Conservation (phyloP, 1,140 invertebrate genomes). For the Neodiprion fabricii region DNA sequence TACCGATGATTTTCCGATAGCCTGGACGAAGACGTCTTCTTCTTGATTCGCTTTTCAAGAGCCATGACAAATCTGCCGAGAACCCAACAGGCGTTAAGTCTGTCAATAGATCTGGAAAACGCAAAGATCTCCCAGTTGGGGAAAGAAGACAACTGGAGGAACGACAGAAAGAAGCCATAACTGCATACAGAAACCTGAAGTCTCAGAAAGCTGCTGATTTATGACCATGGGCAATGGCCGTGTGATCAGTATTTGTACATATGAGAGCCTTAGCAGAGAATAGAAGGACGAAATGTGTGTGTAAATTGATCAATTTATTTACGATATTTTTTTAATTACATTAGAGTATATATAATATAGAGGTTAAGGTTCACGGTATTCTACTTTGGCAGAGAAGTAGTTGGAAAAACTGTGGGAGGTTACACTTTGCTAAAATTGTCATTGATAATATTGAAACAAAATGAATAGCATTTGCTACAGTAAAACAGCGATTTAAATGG, state of each 20-base stretch:
- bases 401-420: no score
- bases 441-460: no score
- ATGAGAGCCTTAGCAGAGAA: background rate
- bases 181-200: slow-evolving; percentile 67
- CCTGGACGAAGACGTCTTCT: slow-evolving; percentile 65
- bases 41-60: slow-evolving; percentile 60
- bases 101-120: slow-evolving; percentile 62
- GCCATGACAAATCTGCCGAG: slow-evolving; percentile 21
- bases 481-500: no score
- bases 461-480: no score
- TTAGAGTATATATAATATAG: background rate
- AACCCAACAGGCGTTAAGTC: slow-evolving; percentile 28
- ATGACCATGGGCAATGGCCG: background rate
- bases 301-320: background rate
- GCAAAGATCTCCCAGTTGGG: slow-evolving; percentile 64
- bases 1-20: slow-evolving; percentile 45
- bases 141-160: slow-evolving; percentile 66
- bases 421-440: no score
- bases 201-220: slow-evolving; percentile 38
- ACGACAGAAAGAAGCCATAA: slow-evolving; percentile 65
- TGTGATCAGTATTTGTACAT: background rate
- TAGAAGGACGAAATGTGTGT: background rate
- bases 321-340: background rate
- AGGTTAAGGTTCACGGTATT: no score
- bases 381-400: no score